Evolutionary conservation across 2,113 vertebrate species (phyloP), one percentile per base, ranked within the genome.

Genomic region (Ochotona princeps): DNA sequence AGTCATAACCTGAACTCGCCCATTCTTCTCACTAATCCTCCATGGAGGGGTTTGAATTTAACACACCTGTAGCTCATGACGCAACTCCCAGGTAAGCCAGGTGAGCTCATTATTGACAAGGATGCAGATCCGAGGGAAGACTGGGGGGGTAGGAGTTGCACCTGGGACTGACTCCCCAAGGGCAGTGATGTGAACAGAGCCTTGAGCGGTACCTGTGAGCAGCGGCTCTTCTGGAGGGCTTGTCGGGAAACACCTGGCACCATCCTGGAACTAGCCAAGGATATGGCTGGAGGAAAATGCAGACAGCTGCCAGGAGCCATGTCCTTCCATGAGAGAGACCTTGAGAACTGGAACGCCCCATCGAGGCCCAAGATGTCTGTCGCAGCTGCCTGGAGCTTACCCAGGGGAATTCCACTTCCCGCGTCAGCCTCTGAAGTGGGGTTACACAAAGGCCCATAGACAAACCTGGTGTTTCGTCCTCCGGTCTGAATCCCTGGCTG

Each of bases 91-190:
- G 0, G 89, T 76, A 91, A 89, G 57, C 66, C 63, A 63, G 57
- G 74, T 92, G 96, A 94, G 89, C 80, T 94, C 91, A 91, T 95
- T 94, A 91, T 91, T 95, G 95, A 93, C 72, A 83, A 7, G 61
- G 28, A 72, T 23, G 26, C 7, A 25, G 61, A 88, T 69, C 66
- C 60, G 32, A 94, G 80, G 78, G 65, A 11, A 20, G 14, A n/a
- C n/a, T n/a, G 65, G 69, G 30, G 49, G 18, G 47, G 30, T 44
- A 21, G 28, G n/a, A 17, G 73, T 57, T 54, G 49, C 61, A 26
- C 18, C 38, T 69, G 57, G 32, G 63, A 54, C 11, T 61, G 25
- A 8, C 47, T 61, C 92, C 73, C 92, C 0, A 0, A n/a, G 92
- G 85, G 44, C 35, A 17, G 28, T 23, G 23, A 8, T 6, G 63